Percentiles rank a stretch among this genome's conserved stretches.
phyloP scores from a whole-genome alignment of 2,797 vertebrate species.

The Xiphorhynchus erythropygius region DNA sequence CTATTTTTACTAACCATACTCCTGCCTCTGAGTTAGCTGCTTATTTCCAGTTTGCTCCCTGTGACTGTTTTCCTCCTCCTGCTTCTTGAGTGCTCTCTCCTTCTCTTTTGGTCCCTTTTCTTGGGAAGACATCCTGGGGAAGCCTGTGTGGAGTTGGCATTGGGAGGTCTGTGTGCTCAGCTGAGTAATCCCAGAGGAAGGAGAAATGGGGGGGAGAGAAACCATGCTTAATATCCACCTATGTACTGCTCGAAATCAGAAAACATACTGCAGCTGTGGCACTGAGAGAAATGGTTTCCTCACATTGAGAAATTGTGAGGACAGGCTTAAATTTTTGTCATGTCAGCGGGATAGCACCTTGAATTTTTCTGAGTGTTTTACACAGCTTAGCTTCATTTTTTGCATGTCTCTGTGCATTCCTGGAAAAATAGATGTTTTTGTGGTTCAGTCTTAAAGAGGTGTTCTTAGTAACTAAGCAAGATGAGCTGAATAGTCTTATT shows the following conservation, averaged over 20 bases:
- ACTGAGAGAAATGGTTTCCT: background rate
- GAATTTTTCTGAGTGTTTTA: background rate
- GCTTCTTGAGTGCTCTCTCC: background rate
- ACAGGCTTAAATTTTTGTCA: background rate
- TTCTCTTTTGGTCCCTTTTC: background rate
- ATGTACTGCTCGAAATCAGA: background rate
- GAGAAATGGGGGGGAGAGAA: background rate
- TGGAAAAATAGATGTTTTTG: background rate
- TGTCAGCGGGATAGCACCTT: background rate
- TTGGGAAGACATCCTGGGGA: background rate
- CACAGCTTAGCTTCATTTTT: background rate
- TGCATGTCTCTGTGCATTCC: background rate
- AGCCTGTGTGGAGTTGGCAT: background rate
- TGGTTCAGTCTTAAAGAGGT: background rate
- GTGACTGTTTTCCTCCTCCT: background rate
- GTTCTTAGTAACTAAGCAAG: background rate
- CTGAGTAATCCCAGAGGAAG: background rate
- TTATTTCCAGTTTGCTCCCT: background rate
- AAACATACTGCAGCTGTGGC: background rate
- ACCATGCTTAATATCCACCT: rapidly evolving
- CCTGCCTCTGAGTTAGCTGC: background rate
- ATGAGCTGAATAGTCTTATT: background rate
- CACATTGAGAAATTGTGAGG: background rate
- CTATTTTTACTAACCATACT: background rate
- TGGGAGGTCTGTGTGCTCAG: rapidly evolving